Base-by-base conservation (phyloP, 2,113 vertebrate species). In the Xyrauchen texanus region DNA sequence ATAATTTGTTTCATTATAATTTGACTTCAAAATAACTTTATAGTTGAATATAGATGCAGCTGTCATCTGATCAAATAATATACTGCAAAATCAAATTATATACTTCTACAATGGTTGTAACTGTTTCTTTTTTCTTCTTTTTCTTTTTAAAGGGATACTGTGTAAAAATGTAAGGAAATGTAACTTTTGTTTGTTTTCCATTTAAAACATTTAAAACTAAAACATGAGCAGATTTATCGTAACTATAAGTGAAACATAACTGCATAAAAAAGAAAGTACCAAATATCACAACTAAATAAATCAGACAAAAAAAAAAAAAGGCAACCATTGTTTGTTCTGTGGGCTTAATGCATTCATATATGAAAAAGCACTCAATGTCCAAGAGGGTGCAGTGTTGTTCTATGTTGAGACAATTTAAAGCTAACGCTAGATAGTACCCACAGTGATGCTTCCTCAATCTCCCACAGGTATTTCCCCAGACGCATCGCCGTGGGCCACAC, bases 341-440 rank as follows among this genome's bases (percentile, higher is more conserved):
- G 4, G 6, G 49, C 49, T 42, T 70, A 7, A 2, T 34, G 49
- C 4, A 3, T 51, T 4, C 1, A 4, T 21, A 8, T 11, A 10
- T 6, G 11, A 10, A 7, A 2, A 1, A 12, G 6, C 13, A 45
- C 51, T 58, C 55, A 10, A 16, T 15, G 12, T 51, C 83, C 83
- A 79, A 46, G 70, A 87, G 91, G 82, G 88, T 89, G 88, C 89
- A 87, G 88, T 87, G 62, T 89, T 89, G 77, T 9, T 77, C 79
- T 83, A 85, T 77, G 86, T 81, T 84, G 65, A 78, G 46, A 49
- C 9, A 46, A 58, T 8, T 34, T 34, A 34, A 3, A 34, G 21
- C 21, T 34, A 34, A 34, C 1, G 21, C 21, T 34, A 34, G 21
- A 34, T 1, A 34, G 21, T 34, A 34, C 21, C 21, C 21, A 49